A percentile compares a stretch with the other conserved stretches of the same genome.
phyloP scores from a whole-genome alignment of 2,888 invertebrate species.

The Troglohyphantes excavatus region DNA sequence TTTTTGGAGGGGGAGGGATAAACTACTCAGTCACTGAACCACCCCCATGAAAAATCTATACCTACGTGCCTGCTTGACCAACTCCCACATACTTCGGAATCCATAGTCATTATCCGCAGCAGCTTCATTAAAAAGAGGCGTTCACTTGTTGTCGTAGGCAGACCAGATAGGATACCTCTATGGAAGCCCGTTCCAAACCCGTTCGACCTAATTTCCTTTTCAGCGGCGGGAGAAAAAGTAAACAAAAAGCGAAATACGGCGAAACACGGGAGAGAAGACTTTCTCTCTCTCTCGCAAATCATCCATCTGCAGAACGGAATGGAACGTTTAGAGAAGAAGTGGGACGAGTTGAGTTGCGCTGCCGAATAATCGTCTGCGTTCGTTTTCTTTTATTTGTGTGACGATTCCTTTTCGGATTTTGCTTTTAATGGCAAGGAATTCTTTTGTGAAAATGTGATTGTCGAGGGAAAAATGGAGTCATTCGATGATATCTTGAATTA shows the following conservation, averaged over 20 bases:
- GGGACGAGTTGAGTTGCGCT: slow-evolving; percentile 42
- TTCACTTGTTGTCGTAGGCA: slow-evolving; percentile 12
- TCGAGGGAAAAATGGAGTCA: too few relatives aligned
- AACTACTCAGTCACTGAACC: too few relatives aligned
- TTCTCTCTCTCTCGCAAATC: slow-evolving; percentile 50
- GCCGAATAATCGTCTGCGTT: slow-evolving; percentile 1
- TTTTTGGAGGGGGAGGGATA: too few relatives aligned
- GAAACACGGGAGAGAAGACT: slow-evolving; percentile 8
- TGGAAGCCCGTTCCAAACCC: slow-evolving; percentile 6
- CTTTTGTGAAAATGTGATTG: too few relatives aligned
- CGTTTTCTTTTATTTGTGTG: background rate
- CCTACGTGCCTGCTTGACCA: too few relatives aligned
- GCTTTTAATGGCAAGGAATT: background rate
- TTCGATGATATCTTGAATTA: too few relatives aligned
- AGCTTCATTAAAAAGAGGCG: background rate
- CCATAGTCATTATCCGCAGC: background rate
- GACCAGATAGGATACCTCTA: slow-evolving; percentile 49
- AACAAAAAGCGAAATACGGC: slow-evolving; percentile 3
- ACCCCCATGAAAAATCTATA: too few relatives aligned
- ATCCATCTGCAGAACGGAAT: slow-evolving; percentile 35
- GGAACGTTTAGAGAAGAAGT: slow-evolving; percentile 33
- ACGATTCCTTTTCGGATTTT: background rate
- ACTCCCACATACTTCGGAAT: slow-evolving; percentile 12
- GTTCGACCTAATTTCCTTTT: slow-evolving; percentile 54
- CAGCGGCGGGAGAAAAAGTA: slow-evolving; percentile 23